Evolutionary conservation across 2,888 invertebrate genomes (phyloP).

Genomic region (Nomada flava): DNA sequence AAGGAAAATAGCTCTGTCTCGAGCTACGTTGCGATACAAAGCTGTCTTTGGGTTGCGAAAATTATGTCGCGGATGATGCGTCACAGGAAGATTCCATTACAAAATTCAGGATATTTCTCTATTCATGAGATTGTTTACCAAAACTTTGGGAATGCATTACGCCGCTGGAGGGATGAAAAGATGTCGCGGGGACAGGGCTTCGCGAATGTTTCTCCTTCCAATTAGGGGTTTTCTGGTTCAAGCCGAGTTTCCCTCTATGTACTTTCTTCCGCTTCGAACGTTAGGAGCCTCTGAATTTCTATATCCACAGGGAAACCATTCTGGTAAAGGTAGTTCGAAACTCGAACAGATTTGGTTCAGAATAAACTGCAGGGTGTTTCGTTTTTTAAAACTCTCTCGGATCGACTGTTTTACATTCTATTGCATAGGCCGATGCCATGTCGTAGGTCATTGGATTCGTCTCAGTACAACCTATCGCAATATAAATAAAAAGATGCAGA

Average conservation of each 20-base stretch:
- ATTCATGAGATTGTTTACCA: too few species aligned
- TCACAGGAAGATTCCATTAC: too few species aligned
- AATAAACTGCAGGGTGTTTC: background rate
- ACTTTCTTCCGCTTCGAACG: background rate
- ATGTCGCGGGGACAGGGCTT: background rate
- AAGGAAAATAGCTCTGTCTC: conserved; percentile 11
- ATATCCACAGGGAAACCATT: background rate
- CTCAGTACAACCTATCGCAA: too few species aligned
- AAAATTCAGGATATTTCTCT: too few species aligned
- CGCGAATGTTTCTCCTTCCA: background rate
- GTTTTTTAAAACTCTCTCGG: too few species aligned
- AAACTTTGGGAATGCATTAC: background rate
- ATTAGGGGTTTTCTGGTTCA: background rate
- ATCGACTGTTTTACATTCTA: too few species aligned
- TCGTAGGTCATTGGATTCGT: too few species aligned
- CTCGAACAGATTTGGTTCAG: background rate
- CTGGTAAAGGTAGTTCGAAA: background rate
- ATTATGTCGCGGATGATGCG: background rate
- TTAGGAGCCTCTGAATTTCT: background rate
- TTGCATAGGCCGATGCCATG: too few species aligned
- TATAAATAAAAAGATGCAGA: background rate
- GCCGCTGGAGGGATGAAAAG: background rate
- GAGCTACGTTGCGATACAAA: conserved; percentile 2
- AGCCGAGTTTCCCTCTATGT: background rate
- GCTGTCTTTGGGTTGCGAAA: background rate